A percentile compares a stretch with the other conserved stretches of the same genome.
phyloP scores from a whole-genome alignment of 2,888 invertebrate species.

The Clunio marinus region DNA sequence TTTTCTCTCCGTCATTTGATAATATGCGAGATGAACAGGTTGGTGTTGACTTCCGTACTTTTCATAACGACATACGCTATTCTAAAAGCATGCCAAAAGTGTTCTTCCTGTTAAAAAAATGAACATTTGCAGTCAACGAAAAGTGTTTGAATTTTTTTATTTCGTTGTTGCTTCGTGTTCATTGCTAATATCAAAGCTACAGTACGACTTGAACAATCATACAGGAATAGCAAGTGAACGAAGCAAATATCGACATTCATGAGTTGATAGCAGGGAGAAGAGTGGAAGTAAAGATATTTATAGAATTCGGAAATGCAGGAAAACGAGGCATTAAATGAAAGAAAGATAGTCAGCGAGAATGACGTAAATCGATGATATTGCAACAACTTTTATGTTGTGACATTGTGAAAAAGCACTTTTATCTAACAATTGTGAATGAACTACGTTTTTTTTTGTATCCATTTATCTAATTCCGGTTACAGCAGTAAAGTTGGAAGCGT shows the following conservation, averaged over 20 bases:
- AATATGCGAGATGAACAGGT: slow-evolving; percentile 1
- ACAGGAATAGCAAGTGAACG: too few species aligned
- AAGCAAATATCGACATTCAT: too few species aligned
- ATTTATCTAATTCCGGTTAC: too few species aligned
- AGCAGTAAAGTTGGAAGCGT: too few species aligned
- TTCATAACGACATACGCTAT: neutral
- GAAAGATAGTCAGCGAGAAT: neutral
- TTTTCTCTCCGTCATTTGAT: neutral
- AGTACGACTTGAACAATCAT: too few species aligned
- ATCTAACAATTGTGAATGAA: neutral
- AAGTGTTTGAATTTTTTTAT: neutral
- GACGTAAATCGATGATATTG: neutral
- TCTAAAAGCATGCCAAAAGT: neutral
- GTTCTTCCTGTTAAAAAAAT: neutral
- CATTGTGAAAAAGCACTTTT: neutral
- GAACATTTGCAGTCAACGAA: neutral
- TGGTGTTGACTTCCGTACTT: neutral
- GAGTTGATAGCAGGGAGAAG: too few species aligned
- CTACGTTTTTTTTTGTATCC: too few species aligned
- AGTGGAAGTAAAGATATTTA: too few species aligned
- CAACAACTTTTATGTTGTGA: neutral
- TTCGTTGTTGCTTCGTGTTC: neutral
- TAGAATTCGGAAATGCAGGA: too few species aligned
- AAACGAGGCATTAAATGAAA: too few species aligned
- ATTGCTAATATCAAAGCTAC: neutral